Base-by-base conservation (phyloP, 2,888 invertebrate genomes). In the Andrena trimmerana region DNA sequence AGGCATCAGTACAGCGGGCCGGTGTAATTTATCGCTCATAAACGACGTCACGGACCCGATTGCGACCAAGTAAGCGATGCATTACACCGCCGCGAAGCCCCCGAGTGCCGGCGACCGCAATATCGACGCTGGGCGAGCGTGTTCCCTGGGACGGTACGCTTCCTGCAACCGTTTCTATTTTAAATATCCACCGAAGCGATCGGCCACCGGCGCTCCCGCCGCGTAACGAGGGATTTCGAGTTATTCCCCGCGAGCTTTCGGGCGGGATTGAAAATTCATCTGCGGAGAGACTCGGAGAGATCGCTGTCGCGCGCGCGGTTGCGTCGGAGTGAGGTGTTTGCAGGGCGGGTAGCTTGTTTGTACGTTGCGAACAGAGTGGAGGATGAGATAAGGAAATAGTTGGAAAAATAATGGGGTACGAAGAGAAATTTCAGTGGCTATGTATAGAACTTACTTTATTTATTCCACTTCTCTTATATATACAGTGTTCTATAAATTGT, bases 21-120 rank as follows among this genome's bases (percentile, higher is more conserved):
- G 13, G 24, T 65, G 63, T 68, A 81, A 81, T 81, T 81, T 81
- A 78, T 81, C 78, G 78, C 65, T 78, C 59, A 50, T 81, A 73
- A 78, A 52, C 68, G 81, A 78, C 63, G 68, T 73, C 67, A 59
- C 54, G n/a, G 59, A 50, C 16, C 50, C 67, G 78, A 65, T 68
- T 78, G 78, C 72, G 52, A 70, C 31, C 68, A 48, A 80, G 70
- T 59, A 66, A 80, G 59, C 77, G 20, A 33, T 54, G 48, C 62
- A 42, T 77, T 66, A 57, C 57, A 50, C 10, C 52, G 54, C 42
- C 42, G 2, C 67, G 67, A 78, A 24, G 10, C 27, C 24, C 16
- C 16, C 69, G 24, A n/a, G 57, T 33, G 57, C 29, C 36, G 31
- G 57, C 36, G 48, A 67, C 27, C 57, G 57, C 20, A 57, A 57